Base-by-base conservation (phyloP, 2,888 invertebrate genomes). In the Papilio protenor region DNA sequence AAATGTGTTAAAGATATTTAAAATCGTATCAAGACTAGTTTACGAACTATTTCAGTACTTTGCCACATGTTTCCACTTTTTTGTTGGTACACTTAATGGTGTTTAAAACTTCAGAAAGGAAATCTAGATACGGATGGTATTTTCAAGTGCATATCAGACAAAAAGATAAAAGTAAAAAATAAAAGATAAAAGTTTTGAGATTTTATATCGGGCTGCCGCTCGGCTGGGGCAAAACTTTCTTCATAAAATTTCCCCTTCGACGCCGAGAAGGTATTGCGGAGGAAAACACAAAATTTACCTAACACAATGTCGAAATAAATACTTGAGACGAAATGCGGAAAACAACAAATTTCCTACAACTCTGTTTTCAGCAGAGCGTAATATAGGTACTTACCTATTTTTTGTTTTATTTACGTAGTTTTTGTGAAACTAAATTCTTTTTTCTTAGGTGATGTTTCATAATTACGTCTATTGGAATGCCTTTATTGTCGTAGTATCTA, bases 111-210 rank as follows among this genome's bases (percentile, higher is more conserved):
- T 21, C 14, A 70, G 18, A 27, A 27, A 49, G 49, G 55, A 23
- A 55, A 52, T 74, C 55, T 61, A 47, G 57, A 73, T 27, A 74
- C 73, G 33, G 57, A 69, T 33, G 77, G 76, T 57, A 73, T 55
- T 84, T 85, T 82, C 85, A 82, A 83, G 83, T 87, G 88, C 87
- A 87, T 91, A 90, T 89, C 90, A 87, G 87, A 87, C 89, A 87
- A 87, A 87, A 88, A 90, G 89, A 91, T 90, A 90, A 91, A 92
- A 93, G 88, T 92, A 27, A 23, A 61, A 61, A 61, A 61, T 87
- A 88, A 87, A 88, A 90, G 89, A 91, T 90, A 90, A 91, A 93
- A 93, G 88, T 92, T 92, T 91, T 86, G 88, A 90, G 89, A 91
- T 88, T 93, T 92, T 91, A 90, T 92, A 90, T 87, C 86, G 86